These are phyloP conservation scores for Rotaria macrura DNA, from an alignment of 2,888 invertebrate species.

Conservation along the genomic window DNA sequence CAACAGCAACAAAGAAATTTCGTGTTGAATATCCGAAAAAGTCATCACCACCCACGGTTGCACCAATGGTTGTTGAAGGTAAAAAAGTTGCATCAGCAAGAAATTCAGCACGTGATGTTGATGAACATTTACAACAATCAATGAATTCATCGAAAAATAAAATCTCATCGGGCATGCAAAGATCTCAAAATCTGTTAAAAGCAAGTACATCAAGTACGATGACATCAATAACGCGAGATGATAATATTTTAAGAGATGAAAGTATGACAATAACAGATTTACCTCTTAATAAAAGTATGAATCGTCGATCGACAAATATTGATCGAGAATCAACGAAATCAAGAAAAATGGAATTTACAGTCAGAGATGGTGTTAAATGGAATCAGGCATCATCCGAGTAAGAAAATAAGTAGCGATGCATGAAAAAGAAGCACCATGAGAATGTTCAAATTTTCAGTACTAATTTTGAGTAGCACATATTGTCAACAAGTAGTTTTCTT, in stretches of 20 bases:
- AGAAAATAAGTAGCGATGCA: not conserved
- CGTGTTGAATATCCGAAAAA: not conserved
- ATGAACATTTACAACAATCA: not conserved
- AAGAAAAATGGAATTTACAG: not conserved
- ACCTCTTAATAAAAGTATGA: not conserved
- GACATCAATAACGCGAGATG: conserved; percentile 18
- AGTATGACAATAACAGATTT: not conserved
- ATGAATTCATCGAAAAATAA: not conserved
- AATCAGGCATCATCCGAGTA: not conserved
- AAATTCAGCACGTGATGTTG: not conserved
- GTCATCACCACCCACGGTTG: not conserved
- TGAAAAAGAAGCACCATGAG: too few species aligned
- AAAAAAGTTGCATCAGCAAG: conserved; percentile 17
- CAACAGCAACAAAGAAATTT: not conserved
- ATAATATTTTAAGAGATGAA: not conserved
- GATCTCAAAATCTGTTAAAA: not conserved
- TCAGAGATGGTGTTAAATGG: not conserved
- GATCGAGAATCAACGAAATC: not conserved
- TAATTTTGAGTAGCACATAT: too few species aligned
- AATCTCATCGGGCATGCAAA: not conserved
- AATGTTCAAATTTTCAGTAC: too few species aligned
- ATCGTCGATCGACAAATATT: not conserved
- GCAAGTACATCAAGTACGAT: not conserved
- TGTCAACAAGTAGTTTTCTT: too few species aligned
- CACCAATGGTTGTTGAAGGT: not conserved